Base-by-base conservation (phyloP, 2,888 invertebrate species). In the Eupithecia inturbata region DNA sequence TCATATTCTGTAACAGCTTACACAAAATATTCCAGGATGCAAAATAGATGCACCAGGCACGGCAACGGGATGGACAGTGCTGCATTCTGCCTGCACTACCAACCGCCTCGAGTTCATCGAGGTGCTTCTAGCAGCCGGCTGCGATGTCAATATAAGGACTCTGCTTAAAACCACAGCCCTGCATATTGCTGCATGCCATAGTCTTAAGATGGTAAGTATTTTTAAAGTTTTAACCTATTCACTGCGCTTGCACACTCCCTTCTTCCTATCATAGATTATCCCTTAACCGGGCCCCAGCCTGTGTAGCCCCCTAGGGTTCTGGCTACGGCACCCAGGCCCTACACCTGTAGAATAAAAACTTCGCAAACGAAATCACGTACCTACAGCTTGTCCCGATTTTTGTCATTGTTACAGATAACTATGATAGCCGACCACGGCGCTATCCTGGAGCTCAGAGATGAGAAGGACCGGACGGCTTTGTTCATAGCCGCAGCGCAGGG, bases 51-150 rank as follows among this genome's bases (percentile, higher is more conserved):
- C 96, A 49, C 95, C 95, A 41, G 96, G 96, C 7, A 31, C 41
- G 79, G 94, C 95, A 9, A 96, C 96, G 82, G 96, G 96, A 26
- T 92, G 96, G 70, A 96, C 96, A 28, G 95, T 97, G 0, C 89
- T 97, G 66, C 97, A 97, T 87, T 92, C 96, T 78, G 96, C 97
- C 45, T 95, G 95, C 0, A 90, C 93, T 57, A 94, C 93, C 78
- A 96, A 96, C 70, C 95, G 96, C 82, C 82, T 88, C 36, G 95
- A 95, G 75, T 95, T 96, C 74, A 95, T 95, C 0, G 91, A 93
- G 70, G 87, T 95, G 71, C 87, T 96, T 16, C 84, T 96, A 49
- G 90, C 91, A 74, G 93, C 95, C 72, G 95, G 96, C 14, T 95
- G 95, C 49, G 89, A 95, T 84, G 95, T 96, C 1, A 96, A 96